phyloP scores from a whole-genome alignment of 2,797 vertebrate genomes.

The Oceanodroma leucorhoa region DNA sequence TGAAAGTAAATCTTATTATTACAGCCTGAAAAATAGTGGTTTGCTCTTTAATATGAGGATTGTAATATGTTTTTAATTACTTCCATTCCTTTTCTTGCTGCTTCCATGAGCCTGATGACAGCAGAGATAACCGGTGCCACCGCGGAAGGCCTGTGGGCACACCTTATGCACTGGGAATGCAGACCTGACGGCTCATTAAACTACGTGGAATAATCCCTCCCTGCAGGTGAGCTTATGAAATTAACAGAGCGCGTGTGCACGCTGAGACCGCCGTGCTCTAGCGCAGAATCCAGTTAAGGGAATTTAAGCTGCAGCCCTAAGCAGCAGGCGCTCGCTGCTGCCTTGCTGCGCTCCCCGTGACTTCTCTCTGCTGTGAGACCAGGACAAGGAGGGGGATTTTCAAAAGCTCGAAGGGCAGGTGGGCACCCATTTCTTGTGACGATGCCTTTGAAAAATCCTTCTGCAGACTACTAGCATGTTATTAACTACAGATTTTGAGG shows the following conservation, averaged over 20 bases:
- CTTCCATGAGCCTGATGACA: neutral
- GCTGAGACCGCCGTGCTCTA: rapidly evolving
- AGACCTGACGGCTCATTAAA: neutral
- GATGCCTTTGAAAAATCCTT: neutral
- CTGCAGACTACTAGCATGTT: neutral
- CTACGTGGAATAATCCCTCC: neutral
- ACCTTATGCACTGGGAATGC: neutral
- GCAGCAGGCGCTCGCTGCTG: neutral
- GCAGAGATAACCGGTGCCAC: neutral
- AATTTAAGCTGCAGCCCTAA: neutral
- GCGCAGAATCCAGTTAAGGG: neutral
- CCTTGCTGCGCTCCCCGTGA: rapidly evolving
- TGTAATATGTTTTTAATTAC: neutral
- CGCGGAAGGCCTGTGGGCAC: neutral
- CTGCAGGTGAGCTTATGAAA: neutral
- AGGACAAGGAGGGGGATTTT: neutral
- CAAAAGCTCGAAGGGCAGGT: neutral
- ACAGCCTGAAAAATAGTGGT: neutral
- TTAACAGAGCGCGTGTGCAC: neutral
- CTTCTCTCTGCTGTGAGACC: neutral
- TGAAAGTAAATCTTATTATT: neutral
- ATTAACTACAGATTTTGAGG: neutral
- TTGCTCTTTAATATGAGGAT: neutral
- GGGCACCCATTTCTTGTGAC: neutral
- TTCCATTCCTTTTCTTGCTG: neutral